A percentile compares a stretch with the other conserved stretches of the same genome.
Conservation (phyloP, 1,140 invertebrate species). For the Bombus pascuorum region DNA sequence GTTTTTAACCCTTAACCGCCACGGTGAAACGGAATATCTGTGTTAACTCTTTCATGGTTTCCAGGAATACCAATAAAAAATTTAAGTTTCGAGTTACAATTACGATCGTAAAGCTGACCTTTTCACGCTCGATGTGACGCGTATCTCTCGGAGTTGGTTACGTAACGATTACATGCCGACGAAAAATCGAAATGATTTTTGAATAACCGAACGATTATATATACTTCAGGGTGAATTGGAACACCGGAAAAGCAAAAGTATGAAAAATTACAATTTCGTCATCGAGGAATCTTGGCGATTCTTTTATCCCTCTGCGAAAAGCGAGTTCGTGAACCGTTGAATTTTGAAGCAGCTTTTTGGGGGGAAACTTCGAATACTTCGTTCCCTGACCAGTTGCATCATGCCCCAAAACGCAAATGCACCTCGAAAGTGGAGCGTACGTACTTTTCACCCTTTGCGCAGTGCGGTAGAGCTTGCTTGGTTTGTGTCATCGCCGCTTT, state of each 20-base stretch:
- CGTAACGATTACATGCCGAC: too few relatives aligned
- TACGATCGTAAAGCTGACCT: too few relatives aligned
- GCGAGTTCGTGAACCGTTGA: not conserved
- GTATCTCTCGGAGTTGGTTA: too few relatives aligned
- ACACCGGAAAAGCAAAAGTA: too few relatives aligned
- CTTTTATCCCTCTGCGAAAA: too few relatives aligned
- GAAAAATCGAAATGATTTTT: too few relatives aligned
- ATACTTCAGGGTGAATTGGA: not conserved
- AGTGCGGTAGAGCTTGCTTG: slow-evolving; percentile 35
- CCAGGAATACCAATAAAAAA: too few relatives aligned
- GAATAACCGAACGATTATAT: too few relatives aligned
- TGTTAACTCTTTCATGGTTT: too few relatives aligned
- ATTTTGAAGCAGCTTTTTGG: not conserved
- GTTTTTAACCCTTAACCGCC: not conserved
- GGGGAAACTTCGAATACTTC: not conserved
- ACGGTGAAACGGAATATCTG: not conserved
- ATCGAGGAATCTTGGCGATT: not conserved
- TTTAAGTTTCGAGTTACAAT: too few relatives aligned
- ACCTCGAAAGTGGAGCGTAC: slow-evolving; percentile 31
- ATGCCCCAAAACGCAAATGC: slow-evolving; percentile 29
- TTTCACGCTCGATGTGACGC: too few relatives aligned
- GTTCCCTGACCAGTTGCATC: not conserved
- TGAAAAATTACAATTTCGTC: not conserved
- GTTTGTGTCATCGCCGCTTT: not conserved
- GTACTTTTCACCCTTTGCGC: slow-evolving; percentile 41